phyloP scores from a whole-genome alignment of 2,113 vertebrate species.

The Percina caprodes region DNA sequence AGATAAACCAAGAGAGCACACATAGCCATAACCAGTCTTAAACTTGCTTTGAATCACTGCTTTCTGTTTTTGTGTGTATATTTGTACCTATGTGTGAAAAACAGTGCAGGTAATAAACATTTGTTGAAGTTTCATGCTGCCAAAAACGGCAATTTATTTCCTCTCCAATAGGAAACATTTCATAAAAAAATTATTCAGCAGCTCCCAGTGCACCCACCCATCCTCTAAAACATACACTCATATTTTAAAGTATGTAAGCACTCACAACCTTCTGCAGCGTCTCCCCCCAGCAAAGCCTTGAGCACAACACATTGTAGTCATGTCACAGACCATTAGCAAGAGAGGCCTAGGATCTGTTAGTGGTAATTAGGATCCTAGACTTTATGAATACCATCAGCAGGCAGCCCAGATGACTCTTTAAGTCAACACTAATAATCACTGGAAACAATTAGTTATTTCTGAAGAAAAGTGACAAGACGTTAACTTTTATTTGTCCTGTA shows the following conservation, averaged over 20 bases:
- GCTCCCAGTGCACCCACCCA: constrained; percentile 1
- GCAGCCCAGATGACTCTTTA: constrained; percentile 33
- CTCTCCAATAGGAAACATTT: not conserved
- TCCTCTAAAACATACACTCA: not conserved
- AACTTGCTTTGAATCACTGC: not conserved
- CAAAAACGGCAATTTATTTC: not conserved
- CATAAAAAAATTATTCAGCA: constrained; percentile 37
- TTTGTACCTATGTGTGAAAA: not conserved
- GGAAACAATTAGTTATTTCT: constrained; percentile 10
- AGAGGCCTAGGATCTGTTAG: constrained; percentile 48
- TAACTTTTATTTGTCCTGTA: not conserved
- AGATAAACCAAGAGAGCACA: not conserved
- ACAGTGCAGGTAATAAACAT: constrained; percentile 16
- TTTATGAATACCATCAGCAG: constrained; percentile 49
- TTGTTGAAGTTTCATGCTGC: not conserved
- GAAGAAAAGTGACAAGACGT: not conserved
- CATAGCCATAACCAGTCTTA: not conserved
- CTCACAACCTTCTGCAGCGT: constrained; percentile 3
- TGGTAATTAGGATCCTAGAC: constrained; percentile 57
- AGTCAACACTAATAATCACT: constrained; percentile 17
- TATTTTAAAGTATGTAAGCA: constrained; percentile 4
- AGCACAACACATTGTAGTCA: constrained; percentile 47
- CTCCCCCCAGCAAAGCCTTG: constrained; percentile 30
- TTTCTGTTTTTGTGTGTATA: not conserved
- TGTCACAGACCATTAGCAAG: constrained; percentile 59